Conservation (phyloP, 2,888 invertebrate species). For the Metacarcinus magister region DNA sequence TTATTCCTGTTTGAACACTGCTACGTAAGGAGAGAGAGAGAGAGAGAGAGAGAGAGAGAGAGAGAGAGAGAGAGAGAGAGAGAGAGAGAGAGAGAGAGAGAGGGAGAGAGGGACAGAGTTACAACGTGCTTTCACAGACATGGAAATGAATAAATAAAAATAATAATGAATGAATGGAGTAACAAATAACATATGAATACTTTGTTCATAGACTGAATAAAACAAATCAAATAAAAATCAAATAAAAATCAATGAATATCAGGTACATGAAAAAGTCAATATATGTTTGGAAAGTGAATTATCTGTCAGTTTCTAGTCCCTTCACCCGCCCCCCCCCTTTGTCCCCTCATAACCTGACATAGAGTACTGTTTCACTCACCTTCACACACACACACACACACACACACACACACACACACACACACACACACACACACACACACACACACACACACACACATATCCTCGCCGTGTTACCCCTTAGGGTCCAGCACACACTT, state of each 20-base stretch:
- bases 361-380: neutral
- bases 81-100: conserved; percentile 60
- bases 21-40: neutral
- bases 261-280: no score
- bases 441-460: neutral
- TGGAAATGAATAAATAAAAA: neutral
- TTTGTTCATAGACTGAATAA: no score
- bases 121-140: neutral
- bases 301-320: no score
- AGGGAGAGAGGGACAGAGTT: neutral
- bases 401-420: conserved; percentile 47
- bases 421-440: neutral
- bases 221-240: no score
- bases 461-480: neutral
- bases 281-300: no score
- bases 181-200: no score
- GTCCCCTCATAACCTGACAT: neutral
- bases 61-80: conserved; percentile 50
- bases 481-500: no score
- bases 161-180: neutral
- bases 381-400: neutral
- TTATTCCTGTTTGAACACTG: neutral
- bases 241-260: no score
- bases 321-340: no score
- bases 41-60: conserved; percentile 34